Evolutionary conservation across 35 echinoderm and acorn worm species (phyloP), one percentile per base, ranked within the genome.

Genomic region (Stichopus chloronotus): DNA sequence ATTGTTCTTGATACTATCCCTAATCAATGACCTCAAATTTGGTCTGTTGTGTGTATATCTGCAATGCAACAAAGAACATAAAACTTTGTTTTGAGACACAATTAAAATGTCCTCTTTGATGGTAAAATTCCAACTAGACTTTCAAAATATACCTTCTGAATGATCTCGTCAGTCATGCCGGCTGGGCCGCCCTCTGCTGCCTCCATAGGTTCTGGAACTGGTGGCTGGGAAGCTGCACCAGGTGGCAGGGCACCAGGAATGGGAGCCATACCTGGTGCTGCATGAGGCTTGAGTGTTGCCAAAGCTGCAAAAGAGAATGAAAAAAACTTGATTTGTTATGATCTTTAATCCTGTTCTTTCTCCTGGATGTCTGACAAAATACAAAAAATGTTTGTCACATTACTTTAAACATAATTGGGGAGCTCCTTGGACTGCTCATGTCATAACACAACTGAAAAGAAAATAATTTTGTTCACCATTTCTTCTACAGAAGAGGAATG

Each of bases 201-300:
- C 63, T 95, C 95, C 97, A 99, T 99, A 11, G 96, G 96, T 94
- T 98, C 96, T 84, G 72, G 94, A 6, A 79, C 94, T 21, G 91
- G 91, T 93, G 91, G 92, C 16, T 90, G 81, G 60, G 94, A 83
- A 7, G 89, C 94, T 56, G 83, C 71, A 91, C 92, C 93, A 56
- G 96, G 95, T 22, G 94, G 96, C 10, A 98, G 85, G 65, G 95
- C 94, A 20, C 93, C 94, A 5, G 91, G 84, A 30, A 92, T 93
- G 52, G 97, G 97, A 23, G 90, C 95, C 91, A 99, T 99, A 25
- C 97, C 97, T 23, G 97, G 95, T 30, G 94, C 97, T 19, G 97
- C 97, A 76, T 99, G 97, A 88, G 97, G 97, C 86, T 99, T 99
- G 81, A 99, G 84, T 72, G 97, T 99, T 74, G 97, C 97, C 95